phyloP scores from a whole-genome alignment of 2,888 invertebrate genomes.

The Cecidostiba fungosa region DNA sequence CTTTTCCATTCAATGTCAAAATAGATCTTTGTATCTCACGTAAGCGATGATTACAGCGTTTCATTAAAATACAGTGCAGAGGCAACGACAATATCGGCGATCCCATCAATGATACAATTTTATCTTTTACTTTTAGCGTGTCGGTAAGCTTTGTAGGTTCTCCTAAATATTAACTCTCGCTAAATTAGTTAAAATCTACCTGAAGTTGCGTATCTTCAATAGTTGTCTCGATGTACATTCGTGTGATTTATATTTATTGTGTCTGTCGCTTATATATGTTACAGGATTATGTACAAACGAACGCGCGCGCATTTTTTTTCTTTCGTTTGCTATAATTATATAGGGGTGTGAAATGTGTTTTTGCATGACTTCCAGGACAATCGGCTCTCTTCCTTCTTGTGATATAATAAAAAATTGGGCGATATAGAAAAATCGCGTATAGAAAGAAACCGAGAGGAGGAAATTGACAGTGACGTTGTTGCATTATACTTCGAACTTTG shows the following conservation, averaged over 20 bases:
- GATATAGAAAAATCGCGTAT: slow-evolving; percentile 27
- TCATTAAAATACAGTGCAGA: slow-evolving; percentile 6
- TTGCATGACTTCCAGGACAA: slow-evolving; percentile 11
- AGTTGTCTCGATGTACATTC: slow-evolving; percentile 53
- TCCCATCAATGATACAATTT: slow-evolving; percentile 20
- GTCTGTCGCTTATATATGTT: slow-evolving; percentile 26
- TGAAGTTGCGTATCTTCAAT: background rate
- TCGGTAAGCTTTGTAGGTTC: background rate
- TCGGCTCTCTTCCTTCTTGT: slow-evolving; percentile 18
- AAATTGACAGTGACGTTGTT: slow-evolving; percentile 35
- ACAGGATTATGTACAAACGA: slow-evolving; percentile 53
- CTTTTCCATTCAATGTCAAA: background rate
- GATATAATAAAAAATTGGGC: slow-evolving; percentile 1
- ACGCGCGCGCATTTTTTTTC: slow-evolving; percentile 40
- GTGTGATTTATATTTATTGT: slow-evolving; percentile 36
- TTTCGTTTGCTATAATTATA: background rate
- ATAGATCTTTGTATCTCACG: background rate
- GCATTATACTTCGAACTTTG: slow-evolving; percentile 21
- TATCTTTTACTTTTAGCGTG: background rate
- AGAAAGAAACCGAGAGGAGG: background rate
- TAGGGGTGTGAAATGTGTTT: background rate
- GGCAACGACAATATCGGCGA: slow-evolving; percentile 35
- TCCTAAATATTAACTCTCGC: background rate
- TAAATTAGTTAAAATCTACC: slow-evolving; percentile 6
- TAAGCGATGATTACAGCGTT: slow-evolving; percentile 23